Base-by-base conservation (phyloP, 2,888 invertebrate genomes). In the Cerastis leucographa region DNA sequence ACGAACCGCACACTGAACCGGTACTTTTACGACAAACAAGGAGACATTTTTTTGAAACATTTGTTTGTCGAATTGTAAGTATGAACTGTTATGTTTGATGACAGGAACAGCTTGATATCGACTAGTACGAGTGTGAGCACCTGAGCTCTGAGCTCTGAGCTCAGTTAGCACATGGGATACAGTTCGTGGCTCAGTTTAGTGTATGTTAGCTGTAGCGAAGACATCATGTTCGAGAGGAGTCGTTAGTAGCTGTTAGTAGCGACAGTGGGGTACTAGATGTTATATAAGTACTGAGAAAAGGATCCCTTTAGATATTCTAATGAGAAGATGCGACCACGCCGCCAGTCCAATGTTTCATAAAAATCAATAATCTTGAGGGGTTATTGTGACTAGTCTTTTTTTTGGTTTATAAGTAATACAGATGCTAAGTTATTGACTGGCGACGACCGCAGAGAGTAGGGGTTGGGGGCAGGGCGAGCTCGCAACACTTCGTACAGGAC, bases 71-170 rank as follows among this genome's bases (percentile, higher is more conserved):
- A n/a, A n/a, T n/a, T n/a, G 19, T 7, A 25, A 46, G 67, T 35
- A 65, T 81, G 82, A 74, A 44, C 49, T n/a, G 59, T n/a, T 82
- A 76, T 61, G 59, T 46, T 56, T 22, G 51, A 17, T 29, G 7
- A 44, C 29, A 81, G 54, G 22, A 14, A 42, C 42, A 42, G 62
- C 44, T 64, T 40, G 44, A 51, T 11, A 17, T 71, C 25, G 25
- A 2, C 49, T 25, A 72, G 79, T 49, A 19, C 0, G 35, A 71
- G 71, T 14, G 25, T 4, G 44, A 59, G 46, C 56, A 29, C 19
- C 56, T 7, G 51, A 2, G 64, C 25, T 9, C 2, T 35, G 35
- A 35, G 35, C 35, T 35, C 35, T 35, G 35, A 2, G 64, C 25
- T 9, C 2, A 9, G 70, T n/a, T 35, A 14, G 79, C 40, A 8